Evolutionary conservation across 2,888 invertebrate genomes (phyloP).

Genomic region (Schizotus pectinicornis): DNA sequence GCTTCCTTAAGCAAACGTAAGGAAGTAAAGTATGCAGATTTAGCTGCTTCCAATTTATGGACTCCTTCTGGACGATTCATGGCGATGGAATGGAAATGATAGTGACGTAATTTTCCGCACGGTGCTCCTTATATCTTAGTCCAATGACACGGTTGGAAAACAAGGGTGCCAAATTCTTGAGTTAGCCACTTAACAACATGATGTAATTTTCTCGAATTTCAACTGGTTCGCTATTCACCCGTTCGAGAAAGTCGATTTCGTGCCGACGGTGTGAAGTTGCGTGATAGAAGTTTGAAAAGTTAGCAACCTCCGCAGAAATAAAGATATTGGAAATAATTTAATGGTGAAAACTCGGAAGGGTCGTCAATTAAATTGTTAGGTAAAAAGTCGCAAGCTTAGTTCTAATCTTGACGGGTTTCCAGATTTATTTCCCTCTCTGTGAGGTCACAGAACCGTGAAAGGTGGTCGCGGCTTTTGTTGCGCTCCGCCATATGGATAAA

Average conservation of each 20-base stretch:
- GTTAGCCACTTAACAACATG: slow-evolving; percentile 16
- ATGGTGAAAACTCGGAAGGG: too few relatives aligned
- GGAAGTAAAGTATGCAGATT: too few relatives aligned
- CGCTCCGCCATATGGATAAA: slow-evolving; percentile 3
- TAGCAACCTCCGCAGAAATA: too few relatives aligned
- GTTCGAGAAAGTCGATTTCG: not conserved
- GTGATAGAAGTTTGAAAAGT: not conserved
- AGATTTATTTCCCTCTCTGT: not conserved
- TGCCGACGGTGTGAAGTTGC: not conserved
- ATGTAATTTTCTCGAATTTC: slow-evolving; percentile 10
- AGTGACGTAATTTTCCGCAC: slow-evolving; percentile 31
- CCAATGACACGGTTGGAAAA: slow-evolving; percentile 27
- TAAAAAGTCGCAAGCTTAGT: too few relatives aligned
- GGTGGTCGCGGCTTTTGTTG: not conserved
- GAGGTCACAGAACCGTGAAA: not conserved
- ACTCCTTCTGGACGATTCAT: too few relatives aligned
- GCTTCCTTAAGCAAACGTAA: too few relatives aligned
- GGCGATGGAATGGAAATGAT: too few relatives aligned
- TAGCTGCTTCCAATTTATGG: too few relatives aligned
- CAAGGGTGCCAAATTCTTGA: slow-evolving; percentile 18
- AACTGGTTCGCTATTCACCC: not conserved
- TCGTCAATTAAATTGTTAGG: too few relatives aligned
- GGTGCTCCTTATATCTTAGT: slow-evolving; percentile 21
- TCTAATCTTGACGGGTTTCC: too few relatives aligned
- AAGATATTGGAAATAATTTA: too few relatives aligned